Evolutionary conservation across 1,140 invertebrate species (phyloP).

Genomic region (Goniozus legneri): DNA sequence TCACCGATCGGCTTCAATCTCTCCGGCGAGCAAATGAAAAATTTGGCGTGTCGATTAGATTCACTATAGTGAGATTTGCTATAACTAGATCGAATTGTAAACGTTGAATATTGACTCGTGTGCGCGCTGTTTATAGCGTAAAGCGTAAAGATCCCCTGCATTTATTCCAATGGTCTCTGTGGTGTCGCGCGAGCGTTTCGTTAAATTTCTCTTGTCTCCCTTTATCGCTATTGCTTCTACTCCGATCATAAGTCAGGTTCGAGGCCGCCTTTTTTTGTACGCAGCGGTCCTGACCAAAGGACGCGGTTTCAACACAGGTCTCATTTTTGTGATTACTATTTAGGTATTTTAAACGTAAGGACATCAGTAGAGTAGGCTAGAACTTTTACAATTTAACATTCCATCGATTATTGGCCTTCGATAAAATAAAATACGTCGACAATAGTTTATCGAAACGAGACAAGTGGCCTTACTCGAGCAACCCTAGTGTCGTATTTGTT

Average conservation of each 20-base stretch:
- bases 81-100: too few species aligned
- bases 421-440: background rate
- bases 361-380: slow-evolving; percentile 16
- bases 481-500: too few species aligned
- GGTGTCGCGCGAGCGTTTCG: background rate
- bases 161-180: background rate
- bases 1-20: too few species aligned
- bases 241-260: slow-evolving; percentile 20
- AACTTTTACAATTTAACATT: slow-evolving; percentile 16
- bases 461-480: too few species aligned
- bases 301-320: slow-evolving; percentile 44
- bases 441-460: too few species aligned
- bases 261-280: slow-evolving; percentile 27
- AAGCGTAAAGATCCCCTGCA: background rate
- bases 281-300: slow-evolving; percentile 23
- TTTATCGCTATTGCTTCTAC: background rate
- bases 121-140: too few species aligned
- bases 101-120: too few species aligned
- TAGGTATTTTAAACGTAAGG: slow-evolving; percentile 35
- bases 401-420: slow-evolving; percentile 2
- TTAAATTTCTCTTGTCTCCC: background rate
- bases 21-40: too few species aligned
- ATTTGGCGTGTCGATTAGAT: too few species aligned
- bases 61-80: too few species aligned
- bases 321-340: slow-evolving; percentile 53